phyloP scores from a whole-genome alignment of 2,797 vertebrate species.

The Myiothlypis coronata region DNA sequence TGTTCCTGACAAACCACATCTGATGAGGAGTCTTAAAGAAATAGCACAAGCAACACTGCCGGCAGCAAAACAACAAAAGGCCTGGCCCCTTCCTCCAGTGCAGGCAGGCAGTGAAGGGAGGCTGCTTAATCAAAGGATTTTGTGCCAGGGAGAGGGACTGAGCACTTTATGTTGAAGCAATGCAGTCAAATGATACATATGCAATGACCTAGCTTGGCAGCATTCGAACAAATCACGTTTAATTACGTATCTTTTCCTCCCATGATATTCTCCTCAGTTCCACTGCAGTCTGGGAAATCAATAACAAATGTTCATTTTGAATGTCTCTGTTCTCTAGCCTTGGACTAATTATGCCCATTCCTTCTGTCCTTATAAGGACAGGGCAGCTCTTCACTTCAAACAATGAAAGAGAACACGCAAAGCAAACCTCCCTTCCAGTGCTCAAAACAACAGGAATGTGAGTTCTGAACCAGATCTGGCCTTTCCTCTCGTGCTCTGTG shows the following conservation, averaged over 20 bases:
- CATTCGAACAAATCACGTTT: not conserved
- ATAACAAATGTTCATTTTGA: conserved; percentile 49
- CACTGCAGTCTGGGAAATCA: conserved; percentile 17
- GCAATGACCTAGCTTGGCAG: conserved; percentile 21
- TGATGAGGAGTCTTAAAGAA: conserved; percentile 57
- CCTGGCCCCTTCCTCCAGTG: conserved; percentile 1
- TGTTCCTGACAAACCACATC: conserved; percentile 58
- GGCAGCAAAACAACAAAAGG: conserved; percentile 35
- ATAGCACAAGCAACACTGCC: conserved; percentile 12
- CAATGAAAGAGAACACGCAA: not conserved
- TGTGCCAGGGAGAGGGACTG: not conserved
- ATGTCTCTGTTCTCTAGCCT: conserved; percentile 17
- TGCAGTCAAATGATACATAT: not conserved
- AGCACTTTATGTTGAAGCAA: not conserved
- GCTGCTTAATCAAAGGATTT: conserved; percentile 2
- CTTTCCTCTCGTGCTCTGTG: not conserved
- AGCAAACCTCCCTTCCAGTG: not conserved
- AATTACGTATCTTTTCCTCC: not conserved
- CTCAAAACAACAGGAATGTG: not conserved
- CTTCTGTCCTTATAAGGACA: conserved; percentile 1
- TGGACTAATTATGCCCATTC: conserved; percentile 42
- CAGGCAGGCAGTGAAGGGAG: not conserved
- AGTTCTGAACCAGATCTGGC: not conserved
- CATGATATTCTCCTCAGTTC: conserved; percentile 3
- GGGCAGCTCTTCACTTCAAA: conserved; percentile 5